Conservation (phyloP, 2,888 invertebrate genomes). For the Heliconius ismenius region DNA sequence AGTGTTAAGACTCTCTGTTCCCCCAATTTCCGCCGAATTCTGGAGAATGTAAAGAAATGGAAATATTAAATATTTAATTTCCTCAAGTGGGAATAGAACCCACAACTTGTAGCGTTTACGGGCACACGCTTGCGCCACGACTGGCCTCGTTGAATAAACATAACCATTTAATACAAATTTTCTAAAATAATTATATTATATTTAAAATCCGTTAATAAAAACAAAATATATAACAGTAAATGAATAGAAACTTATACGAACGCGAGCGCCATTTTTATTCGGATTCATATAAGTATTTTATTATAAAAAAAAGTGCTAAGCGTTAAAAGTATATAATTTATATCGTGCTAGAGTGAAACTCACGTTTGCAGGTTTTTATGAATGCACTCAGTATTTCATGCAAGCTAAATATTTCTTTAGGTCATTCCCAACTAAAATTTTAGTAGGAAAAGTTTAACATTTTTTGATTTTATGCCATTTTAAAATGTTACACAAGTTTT, state of each 20-base stretch:
- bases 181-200: neutral
- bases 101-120: too few relatives aligned
- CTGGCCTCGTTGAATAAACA: neutral
- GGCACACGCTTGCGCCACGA: too few relatives aligned
- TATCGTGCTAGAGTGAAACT: constrained; percentile 38
- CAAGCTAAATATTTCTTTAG: constrained; percentile 41
- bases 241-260: constrained; percentile 5
- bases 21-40: too few relatives aligned
- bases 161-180: neutral
- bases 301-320: constrained; percentile 20
- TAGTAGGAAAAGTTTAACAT: constrained; percentile 6
- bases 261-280: constrained; percentile 5
- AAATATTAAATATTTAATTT: too few relatives aligned
- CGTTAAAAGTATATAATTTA: constrained; percentile 38
- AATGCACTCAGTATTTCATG: constrained; percentile 38
- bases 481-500: neutral
- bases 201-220: neutral
- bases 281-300: constrained; percentile 17
- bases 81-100: too few relatives aligned
- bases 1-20: too few relatives aligned
- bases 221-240: neutral
- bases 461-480: constrained; percentile 5
- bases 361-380: constrained; percentile 38
- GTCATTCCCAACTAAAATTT: constrained; percentile 33
- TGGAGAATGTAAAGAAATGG: too few relatives aligned